Evolutionary conservation across 2,113 vertebrate genomes (phyloP).

Genomic region (Myrmophylax atrothorax): DNA sequence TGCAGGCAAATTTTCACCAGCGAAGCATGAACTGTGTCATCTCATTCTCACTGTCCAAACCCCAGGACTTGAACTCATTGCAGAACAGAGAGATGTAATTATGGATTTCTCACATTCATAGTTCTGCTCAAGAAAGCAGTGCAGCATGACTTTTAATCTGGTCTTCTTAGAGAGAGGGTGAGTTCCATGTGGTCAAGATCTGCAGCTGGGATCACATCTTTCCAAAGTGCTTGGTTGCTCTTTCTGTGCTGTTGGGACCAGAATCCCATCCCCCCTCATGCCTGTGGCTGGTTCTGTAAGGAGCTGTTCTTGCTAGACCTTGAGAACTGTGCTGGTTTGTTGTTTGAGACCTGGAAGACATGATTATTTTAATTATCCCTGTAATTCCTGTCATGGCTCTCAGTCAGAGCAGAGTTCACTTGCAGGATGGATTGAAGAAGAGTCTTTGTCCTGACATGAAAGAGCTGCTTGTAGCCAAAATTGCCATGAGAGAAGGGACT

Average conservation of each 20-base stretch:
- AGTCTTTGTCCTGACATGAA: neutral
- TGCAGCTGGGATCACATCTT: neutral
- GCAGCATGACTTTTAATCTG: neutral
- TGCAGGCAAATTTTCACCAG: neutral
- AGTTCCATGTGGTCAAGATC: neutral
- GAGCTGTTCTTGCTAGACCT: neutral
- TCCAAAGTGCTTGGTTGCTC: neutral
- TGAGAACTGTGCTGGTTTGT: neutral
- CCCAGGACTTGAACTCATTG: neutral
- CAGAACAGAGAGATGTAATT: neutral
- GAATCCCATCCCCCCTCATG: neutral
- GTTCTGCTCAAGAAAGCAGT: neutral
- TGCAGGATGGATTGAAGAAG: neutral
- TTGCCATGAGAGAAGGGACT: neutral
- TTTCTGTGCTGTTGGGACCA: neutral
- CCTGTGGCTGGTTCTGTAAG: neutral
- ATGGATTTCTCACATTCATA: neutral
- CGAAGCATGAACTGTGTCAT: neutral
- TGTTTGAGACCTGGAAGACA: neutral
- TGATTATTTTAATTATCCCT: neutral
- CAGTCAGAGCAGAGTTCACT: neutral
- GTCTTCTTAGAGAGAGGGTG: neutral
- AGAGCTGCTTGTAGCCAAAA: neutral
- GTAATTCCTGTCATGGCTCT: accelerated
- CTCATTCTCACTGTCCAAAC: neutral